A percentile compares a stretch with the other conserved stretches of the same genome.
These are phyloP conservation scores for Pavo muticus DNA, from an alignment of 2,113 vertebrate species.

Conservation along the genomic window DNA sequence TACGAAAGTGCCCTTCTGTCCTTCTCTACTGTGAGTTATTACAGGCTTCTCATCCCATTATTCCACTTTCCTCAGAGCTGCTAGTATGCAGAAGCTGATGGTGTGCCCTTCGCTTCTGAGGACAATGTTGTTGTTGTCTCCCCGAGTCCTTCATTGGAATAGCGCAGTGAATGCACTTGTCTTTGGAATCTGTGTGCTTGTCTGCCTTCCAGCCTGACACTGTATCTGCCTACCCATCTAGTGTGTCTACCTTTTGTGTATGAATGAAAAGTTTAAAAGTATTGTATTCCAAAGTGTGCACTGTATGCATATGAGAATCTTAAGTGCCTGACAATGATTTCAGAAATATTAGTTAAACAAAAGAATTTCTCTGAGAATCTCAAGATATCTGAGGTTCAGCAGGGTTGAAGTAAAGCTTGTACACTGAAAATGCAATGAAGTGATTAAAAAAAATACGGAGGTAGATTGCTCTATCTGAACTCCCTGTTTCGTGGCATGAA, in stretches of 20 bases:
- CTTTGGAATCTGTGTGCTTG: neutral
- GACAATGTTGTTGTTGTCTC: neutral
- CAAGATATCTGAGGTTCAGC: neutral
- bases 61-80: neutral
- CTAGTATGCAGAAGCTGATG: neutral
- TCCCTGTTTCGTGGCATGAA: neutral
- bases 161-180: neutral
- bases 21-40: neutral
- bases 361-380: neutral
- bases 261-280: neutral
- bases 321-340: neutral
- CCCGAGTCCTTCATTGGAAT: neutral
- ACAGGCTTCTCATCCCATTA: neutral
- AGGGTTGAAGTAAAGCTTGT: neutral
- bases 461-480: neutral
- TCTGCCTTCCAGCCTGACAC: neutral
- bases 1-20: neutral
- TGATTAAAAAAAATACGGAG: neutral
- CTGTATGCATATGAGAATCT: neutral
- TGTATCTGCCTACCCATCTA: neutral
- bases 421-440: neutral
- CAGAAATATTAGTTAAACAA: neutral
- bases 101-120: neutral
- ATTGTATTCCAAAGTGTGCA: fast-evolving
- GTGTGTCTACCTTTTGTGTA: neutral